Evolutionary conservation across 2,113 vertebrate genomes (phyloP), one percentile per base, ranked within the genome.

Genomic region (Sylvilagus bachmani): DNA sequence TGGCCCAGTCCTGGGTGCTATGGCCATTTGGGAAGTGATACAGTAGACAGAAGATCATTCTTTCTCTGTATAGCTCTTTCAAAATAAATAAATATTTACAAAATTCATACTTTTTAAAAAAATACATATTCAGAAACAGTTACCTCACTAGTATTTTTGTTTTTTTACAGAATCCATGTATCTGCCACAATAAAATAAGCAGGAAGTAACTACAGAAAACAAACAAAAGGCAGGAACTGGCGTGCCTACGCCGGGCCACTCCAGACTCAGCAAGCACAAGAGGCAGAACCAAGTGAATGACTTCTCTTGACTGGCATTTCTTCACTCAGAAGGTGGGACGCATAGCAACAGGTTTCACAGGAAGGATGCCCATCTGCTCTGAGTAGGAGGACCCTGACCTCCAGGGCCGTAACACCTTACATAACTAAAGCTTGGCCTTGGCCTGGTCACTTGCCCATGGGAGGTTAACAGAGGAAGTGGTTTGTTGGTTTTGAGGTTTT

Each of bases 401-500:
- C 53, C 11, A 16, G 25, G 36, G 55, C 70, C 86, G 95, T 24
- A 55, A 77, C 25, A 61, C 29, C 29, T 95, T 75, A 17, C 19
- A 11, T 38, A 87, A 93, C 11, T 36, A 58, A 91, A 91, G 36
- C 80, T 69, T 17, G 25, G 58, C 79, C 74, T 81, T 51, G 51
- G 74, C 75, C 53, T 86, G 55, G 84, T 36, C n/a, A 67, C 71
- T 92, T 36, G 10, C 70, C 80, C 64, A 49, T 16, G 53, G 11
- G 55, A 86, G 78, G 77, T 91, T 73, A 92, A 83, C 24, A 86
- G 49, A 94, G 95, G 95, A 97, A 97, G 89, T 80, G 25, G 24
- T 93, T 53, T 92, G 75, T 77, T 96, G 78, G 95, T 89, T 96
- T 93, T 97, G 93, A 95, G 85, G 96, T 93, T 97, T 97, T 74